phyloP scores from a whole-genome alignment of 92 coral and sea anemone genomes.

The Palythoa caribaeorum region DNA sequence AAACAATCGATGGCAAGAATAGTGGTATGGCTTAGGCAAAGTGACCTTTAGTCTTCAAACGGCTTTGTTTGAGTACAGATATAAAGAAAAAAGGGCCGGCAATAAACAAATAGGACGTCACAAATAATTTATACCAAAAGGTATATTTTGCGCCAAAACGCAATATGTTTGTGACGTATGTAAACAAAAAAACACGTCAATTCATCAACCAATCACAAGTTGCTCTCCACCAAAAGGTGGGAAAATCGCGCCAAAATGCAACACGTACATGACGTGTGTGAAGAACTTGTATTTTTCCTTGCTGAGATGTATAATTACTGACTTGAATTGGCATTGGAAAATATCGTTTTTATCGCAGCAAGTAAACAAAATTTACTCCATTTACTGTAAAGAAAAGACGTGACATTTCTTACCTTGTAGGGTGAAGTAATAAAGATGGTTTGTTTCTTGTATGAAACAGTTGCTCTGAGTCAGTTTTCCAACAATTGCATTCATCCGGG shows the following conservation, averaged over 20 bases:
- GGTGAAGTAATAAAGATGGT: slow-evolving; percentile 86
- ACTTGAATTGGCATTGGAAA: no score
- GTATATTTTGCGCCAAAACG: not conserved
- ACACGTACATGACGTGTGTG: not conserved
- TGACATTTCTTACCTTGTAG: slow-evolving; percentile 44
- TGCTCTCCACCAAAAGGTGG: not conserved
- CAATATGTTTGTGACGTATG: not conserved
- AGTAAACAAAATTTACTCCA: no score
- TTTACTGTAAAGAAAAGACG: not conserved
- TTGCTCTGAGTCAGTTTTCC: slow-evolving; percentile 95
- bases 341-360: no score
- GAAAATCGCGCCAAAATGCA: not conserved
- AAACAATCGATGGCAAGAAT: not conserved
- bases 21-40: no score
- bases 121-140: no score
- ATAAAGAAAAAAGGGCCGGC: no score
- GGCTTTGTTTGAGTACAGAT: no score
- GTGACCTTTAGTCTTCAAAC: no score
- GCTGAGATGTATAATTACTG: not conserved
- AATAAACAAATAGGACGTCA: no score
- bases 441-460: slow-evolving; percentile 88
- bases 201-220: not conserved
- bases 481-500: slow-evolving; percentile 86
- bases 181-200: not conserved
- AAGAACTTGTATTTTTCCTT: not conserved